Evolutionary conservation across 2,888 invertebrate genomes (phyloP).

Genomic region (Zelleria hepariella): DNA sequence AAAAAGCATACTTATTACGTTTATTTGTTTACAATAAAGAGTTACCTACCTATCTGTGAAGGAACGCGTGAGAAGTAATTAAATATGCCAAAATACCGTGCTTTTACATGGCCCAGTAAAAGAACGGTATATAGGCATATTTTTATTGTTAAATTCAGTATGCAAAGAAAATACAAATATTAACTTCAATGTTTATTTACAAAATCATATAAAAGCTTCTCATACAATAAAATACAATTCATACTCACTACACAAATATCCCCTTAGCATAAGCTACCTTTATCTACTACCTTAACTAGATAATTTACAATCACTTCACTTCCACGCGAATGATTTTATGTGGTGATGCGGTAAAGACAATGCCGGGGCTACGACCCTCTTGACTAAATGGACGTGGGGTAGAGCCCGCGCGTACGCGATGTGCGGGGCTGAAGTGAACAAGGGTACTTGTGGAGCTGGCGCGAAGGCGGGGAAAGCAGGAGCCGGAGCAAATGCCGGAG

Average conservation of each 20-base stretch:
- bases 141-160: no score
- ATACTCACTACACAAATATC: constrained; percentile 18
- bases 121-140: no score
- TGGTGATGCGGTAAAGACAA: constrained; percentile 22
- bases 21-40: no score
- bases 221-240: constrained; percentile 21
- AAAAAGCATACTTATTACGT: no score
- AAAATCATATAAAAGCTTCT: constrained; percentile 29
- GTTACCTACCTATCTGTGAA: constrained; percentile 15
- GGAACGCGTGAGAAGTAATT: no score
- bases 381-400: constrained; percentile 54
- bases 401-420: constrained; percentile 37
- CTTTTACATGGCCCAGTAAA: no score
- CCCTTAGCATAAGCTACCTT: not conserved
- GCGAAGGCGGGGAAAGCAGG: constrained; percentile 11
- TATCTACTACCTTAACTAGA: not conserved
- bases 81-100: no score
- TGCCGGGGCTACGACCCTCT: constrained; percentile 27
- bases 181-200: constrained; percentile 27
- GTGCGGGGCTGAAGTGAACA: constrained; percentile 13
- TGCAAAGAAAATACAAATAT: no score
- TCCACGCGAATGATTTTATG: constrained; percentile 34
- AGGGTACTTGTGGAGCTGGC: constrained; percentile 4
- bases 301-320: constrained; percentile 28
- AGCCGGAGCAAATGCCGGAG: no score